A percentile compares a stretch with the other conserved stretches of the same genome.
Evolutionary conservation across 2,113 vertebrate species (phyloP).

Genomic region (Budorcas taxicolor): DNA sequence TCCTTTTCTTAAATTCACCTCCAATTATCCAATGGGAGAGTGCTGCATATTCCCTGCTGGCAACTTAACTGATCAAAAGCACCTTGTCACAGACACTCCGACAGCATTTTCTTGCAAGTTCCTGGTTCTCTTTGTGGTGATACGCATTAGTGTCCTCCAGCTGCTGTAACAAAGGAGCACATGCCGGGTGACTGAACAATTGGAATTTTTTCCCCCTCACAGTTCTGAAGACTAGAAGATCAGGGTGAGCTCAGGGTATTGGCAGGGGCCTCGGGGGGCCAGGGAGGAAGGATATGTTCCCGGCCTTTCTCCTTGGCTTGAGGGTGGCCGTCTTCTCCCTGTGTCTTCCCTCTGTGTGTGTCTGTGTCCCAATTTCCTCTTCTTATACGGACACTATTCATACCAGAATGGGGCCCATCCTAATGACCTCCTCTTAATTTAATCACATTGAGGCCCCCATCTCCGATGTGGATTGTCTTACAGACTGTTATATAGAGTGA

Average conservation of each 20-base stretch:
- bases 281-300: too few relatives aligned
- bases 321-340: not conserved
- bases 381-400: not conserved
- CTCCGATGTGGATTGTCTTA: not conserved
- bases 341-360: not conserved
- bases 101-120: not conserved
- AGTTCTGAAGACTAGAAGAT: not conserved
- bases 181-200: fast-evolving
- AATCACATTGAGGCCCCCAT: not conserved
- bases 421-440: not conserved
- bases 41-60: not conserved
- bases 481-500: not conserved
- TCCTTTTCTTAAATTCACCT: not conserved
- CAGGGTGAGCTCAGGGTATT: not conserved
- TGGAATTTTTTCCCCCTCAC: not conserved
- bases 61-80: not conserved
- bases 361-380: not conserved
- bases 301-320: not conserved
- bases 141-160: not conserved
- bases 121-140: not conserved
- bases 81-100: not conserved
- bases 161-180: not conserved
- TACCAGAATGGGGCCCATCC: not conserved
- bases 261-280: not conserved
- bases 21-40: not conserved